Evolutionary conservation across 2,888 invertebrate species (phyloP), one percentile per base, ranked within the genome.

Genomic region (Parnassius apollo): DNA sequence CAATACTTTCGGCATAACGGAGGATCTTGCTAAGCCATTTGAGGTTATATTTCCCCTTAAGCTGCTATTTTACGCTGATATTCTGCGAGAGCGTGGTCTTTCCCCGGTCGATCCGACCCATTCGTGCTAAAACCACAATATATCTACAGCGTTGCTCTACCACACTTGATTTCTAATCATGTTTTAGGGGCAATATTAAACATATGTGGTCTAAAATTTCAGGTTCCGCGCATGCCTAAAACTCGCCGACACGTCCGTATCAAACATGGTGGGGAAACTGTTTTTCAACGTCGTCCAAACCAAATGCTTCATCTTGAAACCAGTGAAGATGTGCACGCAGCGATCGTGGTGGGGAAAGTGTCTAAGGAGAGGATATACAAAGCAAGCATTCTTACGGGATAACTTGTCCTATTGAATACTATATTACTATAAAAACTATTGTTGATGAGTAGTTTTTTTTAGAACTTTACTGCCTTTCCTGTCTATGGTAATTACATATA

Each of bases 231-330:
- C 98, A 18, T 99, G 98, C 80, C 92, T 99, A 69, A 97, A 98
- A 83, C 94, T 96, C 87, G 96, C 97, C 0, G 94, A 95, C 71
- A 96, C 97, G 0, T 95, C 96, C 8, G 96, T 97, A 10, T 96
- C 98, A 9, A 96, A 97, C 80, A 93, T 98, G 86, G 97, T 98
- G 61, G 98, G 98, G 2, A 96, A 96, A 76, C 92, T 98, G 45
- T 99, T 98, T 93, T 99, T 99, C 94, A 98, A 98, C 88, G 93
- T 98, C 53, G 95, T 98, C n/a, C 97, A 97, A 80, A 96, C 97
- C 0, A 96, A 97, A 81, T 99, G 99, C 77, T 98, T 99, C 86
- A 94, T 96, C 0, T 89, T 99, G 51, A 96, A 96, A 75, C 94
- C 94, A 1, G 95, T 96, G 69, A 94, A 95, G 71, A 91, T 94